Base-by-base conservation (phyloP, 1,140 invertebrate genomes). In the Caenorhabditis briggsae region DNA sequence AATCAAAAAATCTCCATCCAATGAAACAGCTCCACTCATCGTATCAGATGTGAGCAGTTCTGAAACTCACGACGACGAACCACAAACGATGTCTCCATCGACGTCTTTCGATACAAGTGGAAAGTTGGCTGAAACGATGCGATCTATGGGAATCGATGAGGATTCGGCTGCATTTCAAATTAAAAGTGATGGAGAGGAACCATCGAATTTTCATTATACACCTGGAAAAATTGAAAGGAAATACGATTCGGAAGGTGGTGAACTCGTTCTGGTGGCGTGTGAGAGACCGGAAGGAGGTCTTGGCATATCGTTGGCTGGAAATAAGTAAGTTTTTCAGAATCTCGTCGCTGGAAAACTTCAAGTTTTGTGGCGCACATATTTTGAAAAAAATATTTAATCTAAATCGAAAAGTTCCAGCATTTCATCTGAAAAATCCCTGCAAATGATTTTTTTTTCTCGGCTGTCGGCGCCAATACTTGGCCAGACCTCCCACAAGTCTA, bases 171-270 rank as follows among this genome's bases (percentile, higher is more conserved):
- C 70, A 25, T 78, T 78, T 78, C 70, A 78, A 50, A 50, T 78
- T 12, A 50, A 78, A 78, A 78, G n/a, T 14, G 70, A 78, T 11
- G 70, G 70, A 48, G 70, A 78, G 25, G 70, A 50, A 50, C 70
- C n/a, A 8, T 78, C 70, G 20, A 50, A 78, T 12, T 78, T 78
- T n/a, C 50, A 18, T 23, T 78, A 78, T 25, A 78, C 70, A 23
- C 12, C 94, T 97, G 96, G 96, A 92, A 97, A 97, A 94, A 95
- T 97, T 85, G 95, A 95, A 90, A 96, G 96, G 93, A 97, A 96
- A 92, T 98, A 98, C 93, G 95, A 95, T 56, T 94, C 95, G 5
- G 93, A 97, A 89, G 95, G 95, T 59, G 94, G 94, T n/a, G 91
- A 93, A 41, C 90, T 94, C 23, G 90, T 94, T 46, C 93, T 96